Evolutionary conservation across 2,113 vertebrate genomes (phyloP).

Genomic region (Cepphus grylle): DNA sequence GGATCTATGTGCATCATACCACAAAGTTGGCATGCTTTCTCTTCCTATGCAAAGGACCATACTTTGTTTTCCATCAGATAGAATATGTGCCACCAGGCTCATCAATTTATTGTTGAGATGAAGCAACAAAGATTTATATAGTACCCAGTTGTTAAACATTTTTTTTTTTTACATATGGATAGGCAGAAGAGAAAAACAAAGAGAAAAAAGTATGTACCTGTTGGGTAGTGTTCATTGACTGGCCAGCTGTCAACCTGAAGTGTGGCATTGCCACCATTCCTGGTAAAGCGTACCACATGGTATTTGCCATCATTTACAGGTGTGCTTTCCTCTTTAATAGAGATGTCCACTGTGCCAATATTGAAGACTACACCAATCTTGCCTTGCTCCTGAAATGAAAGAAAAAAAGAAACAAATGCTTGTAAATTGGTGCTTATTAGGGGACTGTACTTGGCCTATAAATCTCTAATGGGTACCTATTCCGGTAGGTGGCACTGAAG

Average conservation of each 20-base stretch:
- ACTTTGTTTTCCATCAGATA: not conserved
- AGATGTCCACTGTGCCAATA: slow-evolving; percentile 93
- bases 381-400: slow-evolving; percentile 87
- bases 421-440: not conserved
- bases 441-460: not conserved
- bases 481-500: not conserved
- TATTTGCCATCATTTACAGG: slow-evolving; percentile 97
- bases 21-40: not conserved
- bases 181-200: not conserved
- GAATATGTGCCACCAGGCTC: not conserved
- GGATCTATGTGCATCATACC: not conserved
- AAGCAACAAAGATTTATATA: not conserved
- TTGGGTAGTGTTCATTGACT: slow-evolving; percentile 94
- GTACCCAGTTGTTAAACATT: not conserved
- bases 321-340: slow-evolving; percentile 89
- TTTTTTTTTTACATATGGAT: not conserved
- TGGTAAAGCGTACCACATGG: slow-evolving; percentile 95
- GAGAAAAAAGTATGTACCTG: slow-evolving; percentile 76
- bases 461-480: not conserved
- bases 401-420: not conserved
- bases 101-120: not conserved
- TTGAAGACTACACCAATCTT: slow-evolving; percentile 98
- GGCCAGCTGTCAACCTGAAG: slow-evolving; percentile 98
- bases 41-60: not conserved
- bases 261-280: slow-evolving; percentile 95